Percentiles rank a stretch among this genome's conserved stretches.
These are phyloP conservation scores for Hyperoplus lanceolatus DNA, from an alignment of 2,797 vertebrate genomes.

Conservation along the genomic window DNA sequence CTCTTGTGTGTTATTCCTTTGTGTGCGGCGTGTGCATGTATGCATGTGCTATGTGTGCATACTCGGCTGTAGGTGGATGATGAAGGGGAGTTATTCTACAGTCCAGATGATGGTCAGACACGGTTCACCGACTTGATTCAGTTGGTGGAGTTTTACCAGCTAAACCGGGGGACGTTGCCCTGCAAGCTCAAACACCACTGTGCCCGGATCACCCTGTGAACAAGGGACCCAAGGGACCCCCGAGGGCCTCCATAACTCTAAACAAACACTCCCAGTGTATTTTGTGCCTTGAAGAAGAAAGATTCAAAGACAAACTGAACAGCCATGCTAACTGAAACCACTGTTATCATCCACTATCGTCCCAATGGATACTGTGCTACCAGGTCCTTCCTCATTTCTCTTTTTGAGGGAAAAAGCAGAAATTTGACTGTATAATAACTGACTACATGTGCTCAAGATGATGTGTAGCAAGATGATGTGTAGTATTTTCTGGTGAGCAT, in stretches of 20 bases:
- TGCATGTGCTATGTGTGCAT: constrained; percentile 23
- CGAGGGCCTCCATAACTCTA: constrained; percentile 59
- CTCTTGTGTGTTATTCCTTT: constrained; percentile 25
- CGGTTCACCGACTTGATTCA: constrained; percentile 97
- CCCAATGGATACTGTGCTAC: constrained; percentile 2
- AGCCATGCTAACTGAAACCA: constrained; percentile 63
- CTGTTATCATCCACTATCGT: constrained; percentile 38
- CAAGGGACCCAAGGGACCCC: constrained; percentile 53
- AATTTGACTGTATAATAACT: constrained; percentile 35
- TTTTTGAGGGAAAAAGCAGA: constrained; percentile 12
- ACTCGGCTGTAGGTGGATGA: constrained; percentile 89
- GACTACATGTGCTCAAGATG: constrained; percentile 42
- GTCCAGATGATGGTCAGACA: constrained; percentile 95
- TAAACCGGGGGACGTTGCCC: constrained; percentile 95
- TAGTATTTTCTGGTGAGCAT: constrained; percentile 23
- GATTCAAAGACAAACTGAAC: constrained; percentile 25
- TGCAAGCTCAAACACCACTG: constrained; percentile 98
- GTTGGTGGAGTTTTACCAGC: constrained; percentile 97
- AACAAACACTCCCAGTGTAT: constrained; percentile 70
- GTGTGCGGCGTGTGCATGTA: constrained; percentile 12
- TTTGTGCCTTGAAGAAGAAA: constrained; percentile 80
- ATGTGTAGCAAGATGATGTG: not conserved
- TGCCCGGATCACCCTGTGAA: constrained; percentile 90
- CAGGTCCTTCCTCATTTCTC: constrained; percentile 3
- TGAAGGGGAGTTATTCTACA: constrained; percentile 92